Evolutionary conservation across 2,888 invertebrate genomes (phyloP).

Genomic region (Fragum whitleyi): DNA sequence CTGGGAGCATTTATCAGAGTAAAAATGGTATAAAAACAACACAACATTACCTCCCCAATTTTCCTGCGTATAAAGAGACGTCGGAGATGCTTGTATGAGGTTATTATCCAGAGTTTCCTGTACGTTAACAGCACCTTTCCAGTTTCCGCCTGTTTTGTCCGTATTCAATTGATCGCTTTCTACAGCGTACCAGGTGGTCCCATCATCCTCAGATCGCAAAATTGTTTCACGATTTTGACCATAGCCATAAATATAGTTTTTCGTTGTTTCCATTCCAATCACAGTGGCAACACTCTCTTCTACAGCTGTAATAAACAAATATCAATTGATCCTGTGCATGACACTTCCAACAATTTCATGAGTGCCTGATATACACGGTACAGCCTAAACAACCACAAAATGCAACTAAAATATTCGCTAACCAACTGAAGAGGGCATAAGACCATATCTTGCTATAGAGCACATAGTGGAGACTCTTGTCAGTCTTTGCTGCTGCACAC

Average conservation of each 20-base stretch:
- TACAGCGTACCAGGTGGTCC: conserved; percentile 68
- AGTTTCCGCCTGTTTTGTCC: conserved; percentile 32
- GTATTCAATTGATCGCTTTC: conserved; percentile 27
- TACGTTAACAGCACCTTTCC: conserved; percentile 55
- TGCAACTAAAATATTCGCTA: too few species aligned
- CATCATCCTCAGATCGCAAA: conserved; percentile 73
- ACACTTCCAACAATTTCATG: too few species aligned
- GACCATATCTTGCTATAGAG: too few species aligned
- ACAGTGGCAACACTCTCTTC: conserved; percentile 68
- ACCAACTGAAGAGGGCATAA: too few species aligned
- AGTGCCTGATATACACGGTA: background rate
- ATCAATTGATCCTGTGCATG: too few species aligned
- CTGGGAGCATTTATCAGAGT: too few species aligned
- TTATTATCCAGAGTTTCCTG: conserved; percentile 47
- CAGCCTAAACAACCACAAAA: too few species aligned
- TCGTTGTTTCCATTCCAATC: conserved; percentile 65
- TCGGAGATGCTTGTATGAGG: conserved; percentile 49
- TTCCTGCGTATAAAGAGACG: conserved; percentile 37
- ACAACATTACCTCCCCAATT: conserved; percentile 68
- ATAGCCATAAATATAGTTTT: conserved; percentile 71
- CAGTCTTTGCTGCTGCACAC: too few species aligned
- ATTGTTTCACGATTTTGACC: conserved; percentile 68
- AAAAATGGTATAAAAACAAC: too few species aligned
- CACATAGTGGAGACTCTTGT: too few species aligned
- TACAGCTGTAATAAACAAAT: conserved; percentile 28